A percentile compares a stretch with the other conserved stretches of the same genome.
Conservation (phyloP, 2,888 invertebrate species). For the Ochropacha duplaris region DNA sequence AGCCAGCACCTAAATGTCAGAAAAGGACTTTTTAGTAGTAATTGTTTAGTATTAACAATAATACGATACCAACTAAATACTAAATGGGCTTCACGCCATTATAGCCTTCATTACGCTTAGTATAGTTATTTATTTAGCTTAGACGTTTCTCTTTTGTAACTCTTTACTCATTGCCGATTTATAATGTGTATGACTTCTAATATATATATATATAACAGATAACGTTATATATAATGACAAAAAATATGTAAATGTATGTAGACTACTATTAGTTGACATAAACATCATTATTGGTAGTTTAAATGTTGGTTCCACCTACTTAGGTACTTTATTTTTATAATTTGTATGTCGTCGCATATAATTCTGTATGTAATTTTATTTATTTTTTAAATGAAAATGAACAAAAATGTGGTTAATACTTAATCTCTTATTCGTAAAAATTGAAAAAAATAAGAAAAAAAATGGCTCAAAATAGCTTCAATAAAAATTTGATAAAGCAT, state of each 20-base stretch:
- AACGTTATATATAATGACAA: too few species aligned
- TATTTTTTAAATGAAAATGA: slow-evolving; percentile 33
- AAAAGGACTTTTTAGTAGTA: too few species aligned
- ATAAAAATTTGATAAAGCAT: slow-evolving; percentile 30
- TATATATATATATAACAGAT: too few species aligned
- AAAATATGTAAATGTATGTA: not conserved
- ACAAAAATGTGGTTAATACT: slow-evolving; percentile 22
- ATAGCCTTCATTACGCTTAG: too few species aligned
- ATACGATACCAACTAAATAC: too few species aligned
- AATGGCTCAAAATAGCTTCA: slow-evolving; percentile 28
- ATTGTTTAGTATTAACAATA: too few species aligned
- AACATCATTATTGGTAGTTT: slow-evolving; percentile 22
- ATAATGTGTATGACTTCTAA: too few species aligned
- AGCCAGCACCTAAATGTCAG: too few species aligned
- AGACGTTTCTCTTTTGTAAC: too few species aligned
- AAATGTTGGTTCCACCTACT: slow-evolving; percentile 11
- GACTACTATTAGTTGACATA: not conserved
- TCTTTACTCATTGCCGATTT: too few species aligned
- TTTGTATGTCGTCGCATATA: not conserved
- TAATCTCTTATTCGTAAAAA: slow-evolving; percentile 23
- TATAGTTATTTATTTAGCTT: too few species aligned
- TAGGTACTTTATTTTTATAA: slow-evolving; percentile 10
- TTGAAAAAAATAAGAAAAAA: slow-evolving; percentile 15
- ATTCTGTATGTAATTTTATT: slow-evolving; percentile 21
- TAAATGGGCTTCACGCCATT: too few species aligned